Base-by-base conservation (phyloP, 1,140 invertebrate species). In the Temnothorax nylanderi region DNA sequence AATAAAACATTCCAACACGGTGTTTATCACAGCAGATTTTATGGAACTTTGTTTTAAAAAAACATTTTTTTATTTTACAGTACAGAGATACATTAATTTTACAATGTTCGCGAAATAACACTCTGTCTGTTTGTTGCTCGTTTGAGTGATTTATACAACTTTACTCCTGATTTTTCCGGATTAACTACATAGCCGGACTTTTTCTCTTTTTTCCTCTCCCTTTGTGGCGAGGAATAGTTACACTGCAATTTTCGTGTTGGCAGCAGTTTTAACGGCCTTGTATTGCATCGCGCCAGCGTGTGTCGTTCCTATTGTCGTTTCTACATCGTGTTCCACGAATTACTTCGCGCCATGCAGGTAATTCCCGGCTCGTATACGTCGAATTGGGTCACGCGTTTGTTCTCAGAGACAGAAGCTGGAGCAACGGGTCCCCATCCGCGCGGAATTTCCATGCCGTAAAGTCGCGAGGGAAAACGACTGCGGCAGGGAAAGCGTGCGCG, bases 401-500 rank as follows among this genome's bases (percentile, higher is more conserved):
- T 37, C 54, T 26, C 67, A 21, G 41, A 26, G 69, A 54, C 34
- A 34, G 11, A 47, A 56, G 47, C 37, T 11, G 64, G 37, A 81
- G 69, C 67, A 74, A 60, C 41, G 80, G 16, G 21, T 18, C 2
- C 18, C 37, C 54, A 10, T 60, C 80, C 41, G 26, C 80, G 34
- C n/a, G 37, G 26, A 74, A 82, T 82, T 84, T 84, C 26, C 80
- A 75, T 84, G 67, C n/a, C 69, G 58, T 82, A 74, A 74, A 82
- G 37, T 62, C 69, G 54, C 10, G 54, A 18, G 54, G n/a, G 37
- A 41, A 26, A 82, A 58, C 16, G 78, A 58, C 51, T 1, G 65
- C 37, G 6, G 18, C 11, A 16, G 41, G n/a, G 51, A 58, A 72
- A 74, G 44, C 56, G 26, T 13, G 65, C 10, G 34, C 69, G 54